Percentiles rank a stretch among this genome's conserved stretches.
phyloP scores from a whole-genome alignment of 2,113 vertebrate genomes.

The Rattus norvegicus region DNA sequence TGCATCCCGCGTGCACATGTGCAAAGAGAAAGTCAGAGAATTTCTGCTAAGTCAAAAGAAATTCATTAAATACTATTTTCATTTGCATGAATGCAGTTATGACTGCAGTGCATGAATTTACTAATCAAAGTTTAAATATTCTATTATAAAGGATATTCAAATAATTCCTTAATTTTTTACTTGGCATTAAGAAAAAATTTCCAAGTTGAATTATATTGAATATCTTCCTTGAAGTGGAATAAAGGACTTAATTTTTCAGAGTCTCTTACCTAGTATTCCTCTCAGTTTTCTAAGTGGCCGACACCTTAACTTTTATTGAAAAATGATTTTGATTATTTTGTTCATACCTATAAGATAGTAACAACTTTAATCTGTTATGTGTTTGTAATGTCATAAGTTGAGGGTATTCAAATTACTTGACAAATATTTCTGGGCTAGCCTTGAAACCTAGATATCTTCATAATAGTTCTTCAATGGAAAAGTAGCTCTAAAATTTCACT shows the following conservation, averaged over 20 bases:
- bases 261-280: background rate
- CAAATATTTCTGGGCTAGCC: background rate
- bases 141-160: constrained; percentile 34
- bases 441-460: background rate
- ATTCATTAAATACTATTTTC: constrained; percentile 28
- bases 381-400: background rate
- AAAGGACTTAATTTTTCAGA: constrained; percentile 42
- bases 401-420: constrained; percentile 30
- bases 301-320: constrained; percentile 34
- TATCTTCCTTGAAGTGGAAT: constrained; percentile 20
- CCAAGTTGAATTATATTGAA: constrained; percentile 26
- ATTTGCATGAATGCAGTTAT: background rate
- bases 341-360: constrained; percentile 26
- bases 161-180: constrained; percentile 6
- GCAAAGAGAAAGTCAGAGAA: constrained; percentile 42
- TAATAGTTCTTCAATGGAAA: constrained; percentile 12
- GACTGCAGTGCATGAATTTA: constrained; percentile 29
- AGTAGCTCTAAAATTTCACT: constrained; percentile 14
- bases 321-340: constrained; percentile 38
- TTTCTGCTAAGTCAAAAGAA: constrained; percentile 57
- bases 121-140: constrained; percentile 33
- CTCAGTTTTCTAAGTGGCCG: constrained; percentile 37
- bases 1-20: background rate
- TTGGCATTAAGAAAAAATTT: background rate
- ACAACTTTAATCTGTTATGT: background rate